A percentile compares a stretch with the other conserved stretches of the same genome.
These are phyloP conservation scores for Drosophila seguyi DNA, from an alignment of 1,140 invertebrate genomes.

Conservation along the genomic window DNA sequence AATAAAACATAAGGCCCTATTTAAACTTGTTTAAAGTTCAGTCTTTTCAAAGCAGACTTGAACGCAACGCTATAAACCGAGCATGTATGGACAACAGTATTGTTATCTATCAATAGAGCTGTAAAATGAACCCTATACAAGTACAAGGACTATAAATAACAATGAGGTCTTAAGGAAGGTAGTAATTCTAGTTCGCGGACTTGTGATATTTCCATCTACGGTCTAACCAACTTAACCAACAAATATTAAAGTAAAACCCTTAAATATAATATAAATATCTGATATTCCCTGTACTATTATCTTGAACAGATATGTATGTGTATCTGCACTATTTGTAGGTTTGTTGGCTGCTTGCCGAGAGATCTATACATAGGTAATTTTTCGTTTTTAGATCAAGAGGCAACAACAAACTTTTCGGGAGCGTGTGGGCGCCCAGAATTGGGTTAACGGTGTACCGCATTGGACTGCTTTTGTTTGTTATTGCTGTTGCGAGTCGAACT, in stretches of 20 bases:
- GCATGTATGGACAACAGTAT: too few relatives aligned
- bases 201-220: neutral
- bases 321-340: constrained; percentile 26
- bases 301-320: constrained; percentile 10
- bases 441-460: constrained; percentile 57
- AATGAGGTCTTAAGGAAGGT: neutral
- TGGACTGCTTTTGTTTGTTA: constrained; percentile 28
- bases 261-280: neutral
- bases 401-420: constrained; percentile 58
- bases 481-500: constrained; percentile 40
- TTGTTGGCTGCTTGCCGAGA: constrained; percentile 13
- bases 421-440: constrained; percentile 69
- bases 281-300: neutral
- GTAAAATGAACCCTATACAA: neutral
- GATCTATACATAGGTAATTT: constrained; percentile 51
- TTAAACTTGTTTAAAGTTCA: neutral
- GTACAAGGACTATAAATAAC: neutral
- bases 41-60: too few relatives aligned
- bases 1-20: too few relatives aligned
- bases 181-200: neutral
- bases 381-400: constrained; percentile 52
- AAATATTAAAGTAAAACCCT: neutral
- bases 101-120: neutral
- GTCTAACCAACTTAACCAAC: neutral
- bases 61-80: too few relatives aligned